A percentile compares a stretch with the other conserved stretches of the same genome.
Evolutionary conservation across 2,113 vertebrate species (phyloP).

Genomic region (Empidonax traillii): DNA sequence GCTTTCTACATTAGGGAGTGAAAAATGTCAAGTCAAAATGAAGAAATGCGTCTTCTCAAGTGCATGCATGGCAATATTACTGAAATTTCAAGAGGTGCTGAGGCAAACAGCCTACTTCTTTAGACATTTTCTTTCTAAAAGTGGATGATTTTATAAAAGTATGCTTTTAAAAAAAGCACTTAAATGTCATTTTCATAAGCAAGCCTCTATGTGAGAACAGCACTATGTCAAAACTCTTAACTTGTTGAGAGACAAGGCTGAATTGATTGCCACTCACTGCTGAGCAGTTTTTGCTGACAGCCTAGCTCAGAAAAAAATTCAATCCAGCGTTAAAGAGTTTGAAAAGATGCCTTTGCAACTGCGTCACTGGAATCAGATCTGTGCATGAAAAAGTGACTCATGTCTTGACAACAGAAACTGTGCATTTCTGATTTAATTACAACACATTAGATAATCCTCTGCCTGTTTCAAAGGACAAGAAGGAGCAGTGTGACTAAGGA

Average conservation of each 20-base stretch:
- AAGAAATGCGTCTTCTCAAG: not conserved
- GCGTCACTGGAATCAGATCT: not conserved
- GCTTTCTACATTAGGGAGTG: not conserved
- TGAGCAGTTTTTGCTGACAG: slow-evolving; percentile 44
- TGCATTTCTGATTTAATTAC: not conserved
- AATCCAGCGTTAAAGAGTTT: not conserved
- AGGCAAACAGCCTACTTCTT: slow-evolving; percentile 6
- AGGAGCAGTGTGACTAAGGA: not conserved
- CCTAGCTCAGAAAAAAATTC: not conserved
- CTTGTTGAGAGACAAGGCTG: slow-evolving; percentile 51
- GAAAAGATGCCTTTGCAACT: slow-evolving; percentile 22
- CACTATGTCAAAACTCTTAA: slow-evolving; percentile 12
- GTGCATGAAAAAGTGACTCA: not conserved
- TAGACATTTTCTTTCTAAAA: slow-evolving; percentile 7
- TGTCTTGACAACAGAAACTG: not conserved
- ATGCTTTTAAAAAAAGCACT: not conserved
- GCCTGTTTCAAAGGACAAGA: not conserved
- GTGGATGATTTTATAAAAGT: slow-evolving; percentile 6
- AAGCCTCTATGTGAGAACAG: not conserved
- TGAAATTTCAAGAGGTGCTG: slow-evolving; percentile 39
- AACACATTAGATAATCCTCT: not conserved
- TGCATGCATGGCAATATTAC: not conserved
- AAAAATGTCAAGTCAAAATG: slow-evolving; percentile 10
- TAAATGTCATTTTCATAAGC: slow-evolving; percentile 11
- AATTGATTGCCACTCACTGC: slow-evolving; percentile 40